Conservation (phyloP, 2,797 vertebrate genomes). For the Lycodopsis pacificus region DNA sequence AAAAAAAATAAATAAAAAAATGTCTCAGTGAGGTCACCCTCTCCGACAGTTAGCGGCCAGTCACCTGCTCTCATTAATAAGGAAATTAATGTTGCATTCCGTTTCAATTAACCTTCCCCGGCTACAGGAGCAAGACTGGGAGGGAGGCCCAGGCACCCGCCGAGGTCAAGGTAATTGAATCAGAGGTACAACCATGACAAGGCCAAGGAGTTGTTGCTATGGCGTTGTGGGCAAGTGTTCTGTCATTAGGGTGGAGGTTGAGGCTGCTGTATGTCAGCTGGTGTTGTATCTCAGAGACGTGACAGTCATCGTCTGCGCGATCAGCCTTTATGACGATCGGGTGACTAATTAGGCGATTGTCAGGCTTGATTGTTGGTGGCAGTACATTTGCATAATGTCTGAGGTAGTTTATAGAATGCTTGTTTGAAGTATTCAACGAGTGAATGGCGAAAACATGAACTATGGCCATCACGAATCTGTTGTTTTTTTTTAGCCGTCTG, state of each 20-base stretch:
- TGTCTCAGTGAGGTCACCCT: slow-evolving; percentile 67
- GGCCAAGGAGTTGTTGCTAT: slow-evolving; percentile 72
- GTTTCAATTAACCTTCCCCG: slow-evolving; percentile 88
- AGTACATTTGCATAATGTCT: slow-evolving; percentile 42
- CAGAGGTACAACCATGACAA: slow-evolving; percentile 79
- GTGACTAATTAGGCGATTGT: slow-evolving; percentile 35
- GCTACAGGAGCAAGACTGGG: slow-evolving; percentile 77
- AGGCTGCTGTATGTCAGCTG: slow-evolving; percentile 50
- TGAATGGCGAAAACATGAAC: background rate
- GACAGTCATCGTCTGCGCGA: slow-evolving; percentile 34
- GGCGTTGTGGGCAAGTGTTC: slow-evolving; percentile 59
- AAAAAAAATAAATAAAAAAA: slow-evolving; percentile 27
- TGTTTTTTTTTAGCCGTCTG: background rate
- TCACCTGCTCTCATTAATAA: slow-evolving; percentile 84
- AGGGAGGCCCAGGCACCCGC: slow-evolving; percentile 76
- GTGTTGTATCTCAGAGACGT: slow-evolving; percentile 44
- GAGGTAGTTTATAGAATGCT: background rate
- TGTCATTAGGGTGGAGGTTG: slow-evolving; percentile 60
- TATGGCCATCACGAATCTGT: fast-evolving
- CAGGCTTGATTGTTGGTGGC: slow-evolving; percentile 24
- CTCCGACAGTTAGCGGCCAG: slow-evolving; percentile 73
- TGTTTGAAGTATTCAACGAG: background rate
- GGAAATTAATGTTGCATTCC: slow-evolving; percentile 88
- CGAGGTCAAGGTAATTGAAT: slow-evolving; percentile 87
- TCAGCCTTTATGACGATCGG: slow-evolving; percentile 29